These are phyloP conservation scores for Zhuqinia jingwanae DNA, from an alignment of 2,888 invertebrate species.

Conservation along the genomic window DNA sequence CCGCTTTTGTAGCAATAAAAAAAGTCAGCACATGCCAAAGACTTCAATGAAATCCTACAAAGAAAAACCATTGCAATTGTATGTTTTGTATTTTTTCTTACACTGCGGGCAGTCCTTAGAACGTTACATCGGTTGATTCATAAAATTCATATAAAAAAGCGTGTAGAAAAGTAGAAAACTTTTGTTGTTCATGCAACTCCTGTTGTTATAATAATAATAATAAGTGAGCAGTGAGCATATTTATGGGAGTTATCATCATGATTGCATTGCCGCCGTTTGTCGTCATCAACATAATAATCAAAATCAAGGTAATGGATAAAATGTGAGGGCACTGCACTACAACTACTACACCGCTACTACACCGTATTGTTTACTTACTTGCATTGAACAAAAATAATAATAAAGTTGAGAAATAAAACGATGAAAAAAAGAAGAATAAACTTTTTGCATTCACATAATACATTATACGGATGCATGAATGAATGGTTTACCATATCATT, in stretches of 20 bases:
- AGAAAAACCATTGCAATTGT: too few species aligned
- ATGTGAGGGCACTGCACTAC: neutral
- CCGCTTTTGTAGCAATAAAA: neutral
- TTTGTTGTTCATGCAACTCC: too few species aligned
- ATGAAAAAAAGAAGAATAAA: neutral
- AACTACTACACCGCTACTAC: too few species aligned
- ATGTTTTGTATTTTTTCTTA: too few species aligned
- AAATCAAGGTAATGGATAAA: slow-evolving; percentile 71
- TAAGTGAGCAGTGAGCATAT: slow-evolving; percentile 34
- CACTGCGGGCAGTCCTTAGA: too few species aligned
- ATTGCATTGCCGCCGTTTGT: neutral
- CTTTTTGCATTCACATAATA: neutral
- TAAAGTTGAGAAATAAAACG: neutral
- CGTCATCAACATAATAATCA: slow-evolving; percentile 26
- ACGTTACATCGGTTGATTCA: too few species aligned
- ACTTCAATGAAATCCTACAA: too few species aligned
- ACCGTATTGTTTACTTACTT: neutral
- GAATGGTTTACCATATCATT: slow-evolving; percentile 21
- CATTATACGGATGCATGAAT: slow-evolving; percentile 44
- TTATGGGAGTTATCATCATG: neutral
- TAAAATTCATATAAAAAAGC: too few species aligned
- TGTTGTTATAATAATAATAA: neutral
- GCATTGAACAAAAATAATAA: neutral
- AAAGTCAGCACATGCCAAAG: too few species aligned
- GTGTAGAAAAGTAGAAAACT: too few species aligned